Conservation (phyloP, 2,113 vertebrate species). For the Acanthochromis polyacanthus region DNA sequence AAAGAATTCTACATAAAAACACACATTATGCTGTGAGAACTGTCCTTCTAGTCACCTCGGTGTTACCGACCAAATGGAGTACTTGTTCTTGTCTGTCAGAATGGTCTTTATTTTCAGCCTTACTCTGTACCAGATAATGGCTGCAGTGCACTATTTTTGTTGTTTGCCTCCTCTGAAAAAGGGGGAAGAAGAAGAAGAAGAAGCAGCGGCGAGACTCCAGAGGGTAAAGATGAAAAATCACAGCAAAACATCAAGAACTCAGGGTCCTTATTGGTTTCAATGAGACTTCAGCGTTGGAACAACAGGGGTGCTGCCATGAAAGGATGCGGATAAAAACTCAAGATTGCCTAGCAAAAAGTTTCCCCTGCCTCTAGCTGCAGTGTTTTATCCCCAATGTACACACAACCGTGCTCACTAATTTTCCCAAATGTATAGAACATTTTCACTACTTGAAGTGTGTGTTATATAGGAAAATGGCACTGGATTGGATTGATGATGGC, state of each 20-base stretch:
- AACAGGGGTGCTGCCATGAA: neutral
- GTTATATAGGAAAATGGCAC: too few relatives aligned
- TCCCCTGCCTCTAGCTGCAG: neutral
- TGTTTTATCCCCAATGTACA: neutral
- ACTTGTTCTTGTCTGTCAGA: neutral
- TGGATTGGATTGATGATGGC: too few relatives aligned
- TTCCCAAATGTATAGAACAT: neutral
- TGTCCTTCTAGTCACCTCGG: neutral
- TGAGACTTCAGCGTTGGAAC: neutral
- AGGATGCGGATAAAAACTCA: neutral
- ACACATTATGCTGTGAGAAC: neutral
- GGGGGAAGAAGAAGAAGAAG: neutral
- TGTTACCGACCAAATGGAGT: neutral
- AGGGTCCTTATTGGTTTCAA: slow-evolving; percentile 5
- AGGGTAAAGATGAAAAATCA: neutral
- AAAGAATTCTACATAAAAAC: too few relatives aligned
- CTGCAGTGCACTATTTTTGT: slow-evolving; percentile 5
- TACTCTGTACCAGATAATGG: neutral
- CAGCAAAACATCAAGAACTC: neutral
- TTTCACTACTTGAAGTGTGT: too few relatives aligned
- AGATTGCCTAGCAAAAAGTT: neutral
- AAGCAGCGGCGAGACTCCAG: neutral
- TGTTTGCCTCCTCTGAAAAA: slow-evolving; percentile 1
- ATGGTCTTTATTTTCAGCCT: neutral
- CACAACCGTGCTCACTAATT: too few relatives aligned